Evolutionary conservation across 2,113 vertebrate genomes (phyloP).

Genomic region (Silurus meridionalis): DNA sequence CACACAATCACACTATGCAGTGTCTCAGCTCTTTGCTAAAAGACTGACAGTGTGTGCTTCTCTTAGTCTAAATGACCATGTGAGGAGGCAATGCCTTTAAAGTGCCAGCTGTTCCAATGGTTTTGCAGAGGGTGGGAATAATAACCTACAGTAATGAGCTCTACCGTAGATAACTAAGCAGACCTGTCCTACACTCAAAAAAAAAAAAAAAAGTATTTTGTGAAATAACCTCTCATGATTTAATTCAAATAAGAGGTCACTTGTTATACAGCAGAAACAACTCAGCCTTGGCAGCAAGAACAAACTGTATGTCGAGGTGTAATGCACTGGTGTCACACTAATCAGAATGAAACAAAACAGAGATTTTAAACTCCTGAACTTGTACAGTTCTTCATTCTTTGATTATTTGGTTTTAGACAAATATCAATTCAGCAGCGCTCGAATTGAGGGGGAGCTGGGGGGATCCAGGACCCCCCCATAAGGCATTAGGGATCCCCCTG

Average conservation of each 20-base stretch:
- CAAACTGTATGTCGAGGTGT: neutral
- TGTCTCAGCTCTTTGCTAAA: neutral
- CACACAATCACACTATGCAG: constrained; percentile 21
- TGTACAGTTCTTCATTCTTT: neutral
- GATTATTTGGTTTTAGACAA: neutral
- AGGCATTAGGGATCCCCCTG: too few species aligned
- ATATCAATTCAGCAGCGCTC: too few species aligned
- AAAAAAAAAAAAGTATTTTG: neutral
- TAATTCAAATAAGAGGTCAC: neutral
- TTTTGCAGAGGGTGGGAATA: neutral
- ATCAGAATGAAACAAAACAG: neutral
- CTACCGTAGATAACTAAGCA: neutral
- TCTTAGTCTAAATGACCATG: neutral
- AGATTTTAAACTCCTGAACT: neutral
- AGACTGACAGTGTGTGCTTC: neutral
- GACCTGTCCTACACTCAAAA: neutral
- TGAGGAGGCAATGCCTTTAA: constrained; percentile 11
- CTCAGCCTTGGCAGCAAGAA: neutral
- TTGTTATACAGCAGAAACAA: neutral
- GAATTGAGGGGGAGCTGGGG: too few species aligned
- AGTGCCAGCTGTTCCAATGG: neutral
- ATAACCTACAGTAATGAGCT: neutral
- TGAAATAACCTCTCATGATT: neutral
- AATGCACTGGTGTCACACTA: neutral
- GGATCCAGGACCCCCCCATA: too few species aligned